A percentile compares a stretch with the other conserved stretches of the same genome.
Evolutionary conservation across 2,888 invertebrate genomes (phyloP).

Genomic region (Amiota minor): DNA sequence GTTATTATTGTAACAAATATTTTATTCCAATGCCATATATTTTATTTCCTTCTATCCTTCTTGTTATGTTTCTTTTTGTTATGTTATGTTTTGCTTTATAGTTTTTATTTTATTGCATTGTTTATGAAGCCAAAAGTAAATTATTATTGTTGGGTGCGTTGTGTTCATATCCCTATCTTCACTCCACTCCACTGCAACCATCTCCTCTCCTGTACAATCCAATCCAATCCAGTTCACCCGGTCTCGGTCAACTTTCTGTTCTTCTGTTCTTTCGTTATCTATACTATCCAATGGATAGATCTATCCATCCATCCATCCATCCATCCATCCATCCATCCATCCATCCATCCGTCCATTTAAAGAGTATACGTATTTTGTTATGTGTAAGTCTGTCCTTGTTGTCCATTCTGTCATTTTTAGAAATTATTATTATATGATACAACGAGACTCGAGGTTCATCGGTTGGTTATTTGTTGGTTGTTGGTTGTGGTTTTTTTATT

Average conservation of each 20-base stretch:
- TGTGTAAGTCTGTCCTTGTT: too few relatives aligned
- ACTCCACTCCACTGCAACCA: too few relatives aligned
- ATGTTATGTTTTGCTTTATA: conserved; percentile 39
- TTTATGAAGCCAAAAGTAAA: conserved; percentile 69
- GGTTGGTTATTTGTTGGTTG: too few relatives aligned
- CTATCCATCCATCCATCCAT: not conserved
- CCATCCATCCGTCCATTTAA: not conserved
- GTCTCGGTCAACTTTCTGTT: too few relatives aligned
- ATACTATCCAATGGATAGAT: not conserved
- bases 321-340: not conserved
- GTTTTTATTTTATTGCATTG: conserved; percentile 68
- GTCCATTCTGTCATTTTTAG: too few relatives aligned
- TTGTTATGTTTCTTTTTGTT: conserved; percentile 47
- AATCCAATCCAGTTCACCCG: not conserved
- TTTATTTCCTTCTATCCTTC: conserved; percentile 54
- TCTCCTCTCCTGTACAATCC: not conserved
- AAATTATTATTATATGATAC: too few relatives aligned
- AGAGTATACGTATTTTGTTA: too few relatives aligned
- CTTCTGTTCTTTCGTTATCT: too few relatives aligned
- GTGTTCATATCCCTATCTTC: not conserved
- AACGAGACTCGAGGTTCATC: too few relatives aligned
- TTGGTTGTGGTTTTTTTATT: too few relatives aligned
- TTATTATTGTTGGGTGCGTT: conserved; percentile 56
- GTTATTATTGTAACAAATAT: conserved; percentile 69
- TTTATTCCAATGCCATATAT: conserved; percentile 69